Evolutionary conservation across 2,113 vertebrate genomes (phyloP).

Genomic region (Nibea coibor): DNA sequence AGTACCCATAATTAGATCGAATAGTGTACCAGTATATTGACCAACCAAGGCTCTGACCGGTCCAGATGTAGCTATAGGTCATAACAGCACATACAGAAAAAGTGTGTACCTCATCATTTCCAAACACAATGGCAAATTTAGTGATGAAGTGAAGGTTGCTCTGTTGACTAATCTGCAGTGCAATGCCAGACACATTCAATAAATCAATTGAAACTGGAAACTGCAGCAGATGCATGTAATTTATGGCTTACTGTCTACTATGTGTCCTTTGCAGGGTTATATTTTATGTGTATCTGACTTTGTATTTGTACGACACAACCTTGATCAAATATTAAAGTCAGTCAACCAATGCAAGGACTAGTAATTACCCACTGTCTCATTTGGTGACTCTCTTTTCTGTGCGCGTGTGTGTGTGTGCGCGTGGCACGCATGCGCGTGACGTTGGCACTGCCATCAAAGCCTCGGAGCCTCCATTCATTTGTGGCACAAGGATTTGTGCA

Average conservation of each 20-base stretch:
- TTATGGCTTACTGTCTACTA: slow-evolving; percentile 48
- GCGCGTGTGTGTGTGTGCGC: slow-evolving; percentile 12
- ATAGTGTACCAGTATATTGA: neutral
- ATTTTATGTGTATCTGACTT: slow-evolving; percentile 62
- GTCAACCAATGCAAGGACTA: slow-evolving; percentile 56
- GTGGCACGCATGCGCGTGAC: neutral
- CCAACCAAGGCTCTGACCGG: neutral
- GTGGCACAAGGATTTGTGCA: slow-evolving; percentile 61
- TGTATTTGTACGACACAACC: slow-evolving; percentile 59
- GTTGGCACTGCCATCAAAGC: slow-evolving; percentile 61
- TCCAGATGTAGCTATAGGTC: neutral
- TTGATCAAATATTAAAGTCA: slow-evolving; percentile 75
- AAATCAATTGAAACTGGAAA: slow-evolving; percentile 39
- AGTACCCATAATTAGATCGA: neutral
- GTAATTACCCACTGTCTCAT: slow-evolving; percentile 60
- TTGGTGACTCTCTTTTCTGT: slow-evolving; percentile 6
- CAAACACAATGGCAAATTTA: slow-evolving; percentile 28
- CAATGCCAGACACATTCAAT: slow-evolving; percentile 22
- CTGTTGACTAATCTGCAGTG: slow-evolving; percentile 26
- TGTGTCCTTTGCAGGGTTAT: slow-evolving; percentile 46
- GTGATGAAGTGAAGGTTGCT: slow-evolving; percentile 34
- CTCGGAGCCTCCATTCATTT: slow-evolving; percentile 56
- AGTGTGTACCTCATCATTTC: slow-evolving; percentile 14
- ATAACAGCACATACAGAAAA: neutral
- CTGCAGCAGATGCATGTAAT: slow-evolving; percentile 24